Base-by-base conservation (phyloP, 2,888 invertebrate species). In the Bellardia bayeri region DNA sequence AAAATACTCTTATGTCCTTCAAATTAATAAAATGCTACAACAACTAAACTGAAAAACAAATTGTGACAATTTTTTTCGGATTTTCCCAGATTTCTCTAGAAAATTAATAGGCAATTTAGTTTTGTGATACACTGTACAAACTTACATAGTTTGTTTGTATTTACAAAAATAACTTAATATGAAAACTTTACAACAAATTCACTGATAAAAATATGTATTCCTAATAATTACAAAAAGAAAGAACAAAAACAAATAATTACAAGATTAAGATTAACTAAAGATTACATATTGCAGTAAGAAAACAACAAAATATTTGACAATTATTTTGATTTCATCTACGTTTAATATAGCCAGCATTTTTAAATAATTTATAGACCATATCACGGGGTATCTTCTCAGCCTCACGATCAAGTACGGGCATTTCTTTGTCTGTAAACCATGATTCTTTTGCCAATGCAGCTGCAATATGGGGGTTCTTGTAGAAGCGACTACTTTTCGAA, bases 311-410 rank as follows among this genome's bases (percentile, higher is more conserved):
- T 7, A 68, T 7, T 68, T 16, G 11, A 42, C 7, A 3, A 2
- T 11, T 58, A 33, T 45, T 64, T 11, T 14, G 14, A 54, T 56
- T 63, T 76, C 42, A 91, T 92, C 92, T 90, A 74, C 93, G 90
- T 45, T 91, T 93, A 61, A 93, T 90, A 80, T 88, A 95, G 8
- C 97, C 97, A 14, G 97, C 97, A 91, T 95, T 95, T 91, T 96
- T 96, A 72, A 97, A 95, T 85, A 97, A 95, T 90, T 96, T 95
- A 90, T 95, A 97, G 83, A 97, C 96, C 91, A 96, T 96, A 88
- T 96, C 95, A 2, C 97, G 94, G 0, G 97, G 96, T 86, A 97
- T 97, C 92, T 96, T 96, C 90, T 97, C 97, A 0, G 97, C 96
- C 91, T 97, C 97, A 13, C 97, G 95, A 91, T 97, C 95, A 63